These are phyloP conservation scores for Aphyosemion australe DNA, from an alignment of 2,113 vertebrate genomes.

Conservation along the genomic window DNA sequence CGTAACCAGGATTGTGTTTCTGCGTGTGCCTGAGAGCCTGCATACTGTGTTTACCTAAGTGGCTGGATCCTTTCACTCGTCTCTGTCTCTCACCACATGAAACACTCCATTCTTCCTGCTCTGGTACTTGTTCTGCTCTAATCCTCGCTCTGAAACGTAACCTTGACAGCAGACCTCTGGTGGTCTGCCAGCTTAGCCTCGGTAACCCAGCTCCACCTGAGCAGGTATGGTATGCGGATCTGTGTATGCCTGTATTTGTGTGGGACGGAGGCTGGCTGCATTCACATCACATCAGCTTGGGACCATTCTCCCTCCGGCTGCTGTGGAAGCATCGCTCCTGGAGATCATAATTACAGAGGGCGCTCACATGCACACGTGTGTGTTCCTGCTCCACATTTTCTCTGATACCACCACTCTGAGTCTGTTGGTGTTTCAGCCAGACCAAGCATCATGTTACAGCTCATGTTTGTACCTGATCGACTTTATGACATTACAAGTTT, in stretches of 20 bases:
- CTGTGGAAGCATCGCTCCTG: constrained; percentile 25
- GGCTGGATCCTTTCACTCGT: constrained; percentile 21
- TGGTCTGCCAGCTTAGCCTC: constrained; percentile 53
- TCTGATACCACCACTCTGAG: constrained; percentile 14
- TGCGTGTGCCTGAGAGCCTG: constrained; percentile 16
- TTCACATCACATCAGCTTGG: constrained; percentile 19
- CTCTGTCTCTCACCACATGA: constrained; percentile 47
- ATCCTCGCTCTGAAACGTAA: constrained; percentile 62
- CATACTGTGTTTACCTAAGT: constrained; percentile 10
- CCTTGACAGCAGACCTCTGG: constrained; percentile 53
- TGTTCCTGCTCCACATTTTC: constrained; percentile 9
- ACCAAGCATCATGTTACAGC: constrained; percentile 49
- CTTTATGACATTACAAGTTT: constrained; percentile 26
- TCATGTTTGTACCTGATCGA: constrained; percentile 48
- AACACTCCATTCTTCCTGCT: constrained; percentile 32
- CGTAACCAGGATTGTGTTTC: constrained; percentile 16
- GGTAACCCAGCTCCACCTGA: constrained; percentile 60
- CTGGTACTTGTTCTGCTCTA: constrained; percentile 27
- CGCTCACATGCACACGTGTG: neutral
- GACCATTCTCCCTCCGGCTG: constrained; percentile 33
- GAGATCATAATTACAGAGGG: constrained; percentile 32
- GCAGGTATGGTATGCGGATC: neutral
- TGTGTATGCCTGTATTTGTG: neutral
- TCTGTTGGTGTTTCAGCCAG: constrained; percentile 24
- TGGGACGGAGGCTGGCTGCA: neutral